phyloP scores from a whole-genome alignment of 1,140 invertebrate genomes.

The Drosophila dunni region DNA sequence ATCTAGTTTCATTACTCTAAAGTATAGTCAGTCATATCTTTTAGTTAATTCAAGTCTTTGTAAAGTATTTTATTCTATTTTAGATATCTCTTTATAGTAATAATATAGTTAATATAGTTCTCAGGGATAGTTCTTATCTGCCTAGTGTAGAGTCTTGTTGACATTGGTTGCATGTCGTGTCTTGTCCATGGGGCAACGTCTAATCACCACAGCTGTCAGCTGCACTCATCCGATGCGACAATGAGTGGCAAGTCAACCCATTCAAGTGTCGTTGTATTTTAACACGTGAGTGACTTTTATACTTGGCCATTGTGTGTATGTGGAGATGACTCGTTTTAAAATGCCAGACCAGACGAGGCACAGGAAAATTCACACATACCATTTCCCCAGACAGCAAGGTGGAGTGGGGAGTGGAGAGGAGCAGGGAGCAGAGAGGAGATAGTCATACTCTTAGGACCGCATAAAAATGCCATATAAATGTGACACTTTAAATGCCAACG shows the following conservation, averaged over 20 bases:
- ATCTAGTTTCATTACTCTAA: too few species aligned
- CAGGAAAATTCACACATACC: slow-evolving; percentile 63
- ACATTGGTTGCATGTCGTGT: slow-evolving; percentile 8
- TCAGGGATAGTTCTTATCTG: neutral
- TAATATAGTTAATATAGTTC: too few species aligned
- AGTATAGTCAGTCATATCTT: too few species aligned
- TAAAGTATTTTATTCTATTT: too few species aligned
- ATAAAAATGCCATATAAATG: slow-evolving; percentile 82
- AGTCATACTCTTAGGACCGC: slow-evolving; percentile 51
- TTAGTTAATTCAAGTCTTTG: too few species aligned
- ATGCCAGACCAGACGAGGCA: slow-evolving; percentile 22
- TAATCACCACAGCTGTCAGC: slow-evolving; percentile 38
- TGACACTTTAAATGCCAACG: slow-evolving; percentile 82
- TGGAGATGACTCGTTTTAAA: slow-evolving; percentile 42
- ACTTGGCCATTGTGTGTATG: slow-evolving; percentile 45
- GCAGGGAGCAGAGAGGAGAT: neutral
- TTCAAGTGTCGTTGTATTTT: slow-evolving; percentile 65
- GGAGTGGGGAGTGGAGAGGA: neutral
- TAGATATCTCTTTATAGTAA: too few species aligned
- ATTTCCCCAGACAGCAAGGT: neutral
- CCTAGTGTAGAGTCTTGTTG: neutral
- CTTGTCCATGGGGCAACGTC: slow-evolving; percentile 23
- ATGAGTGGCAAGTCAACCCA: slow-evolving; percentile 36
- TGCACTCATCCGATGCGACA: slow-evolving; percentile 30
- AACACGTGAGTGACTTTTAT: slow-evolving; percentile 77